Conservation (phyloP, 2,113 vertebrate species). For the Macrotis lagotis region DNA sequence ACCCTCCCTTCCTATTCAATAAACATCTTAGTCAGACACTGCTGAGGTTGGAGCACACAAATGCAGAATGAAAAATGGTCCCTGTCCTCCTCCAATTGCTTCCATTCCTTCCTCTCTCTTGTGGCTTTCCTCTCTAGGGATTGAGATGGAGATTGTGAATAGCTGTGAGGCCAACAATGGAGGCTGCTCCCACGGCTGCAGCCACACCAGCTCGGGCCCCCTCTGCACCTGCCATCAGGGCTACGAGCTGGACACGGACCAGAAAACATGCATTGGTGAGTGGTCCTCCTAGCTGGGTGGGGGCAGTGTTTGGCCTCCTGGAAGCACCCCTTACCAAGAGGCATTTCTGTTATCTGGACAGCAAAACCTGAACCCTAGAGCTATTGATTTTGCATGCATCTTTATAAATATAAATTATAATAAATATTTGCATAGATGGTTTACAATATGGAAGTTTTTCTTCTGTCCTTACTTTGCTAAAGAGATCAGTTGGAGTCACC, state of each 20-base stretch:
- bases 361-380: no score
- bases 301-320: not conserved
- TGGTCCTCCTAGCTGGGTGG: no score
- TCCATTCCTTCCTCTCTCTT: not conserved
- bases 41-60: fast-evolving
- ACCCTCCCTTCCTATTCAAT: not conserved
- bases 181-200: constrained; percentile 92
- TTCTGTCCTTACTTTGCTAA: no score
- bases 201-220: constrained; percentile 89
- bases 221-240: constrained; percentile 91
- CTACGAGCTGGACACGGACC: constrained; percentile 88
- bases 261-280: constrained; percentile 91
- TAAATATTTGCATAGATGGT: no score
- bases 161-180: constrained; percentile 92
- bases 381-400: no score
- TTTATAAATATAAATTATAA: no score
- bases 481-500: no score
- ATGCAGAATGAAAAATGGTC: not conserved
- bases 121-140: constrained; percentile 82
- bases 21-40: not conserved
- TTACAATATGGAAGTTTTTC: no score
- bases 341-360: no score
- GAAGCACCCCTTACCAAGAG: not conserved
- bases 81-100: not conserved
- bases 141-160: constrained; percentile 98